Base-by-base conservation (phyloP, 1,140 invertebrate genomes). In the Heliothis subflexa region DNA sequence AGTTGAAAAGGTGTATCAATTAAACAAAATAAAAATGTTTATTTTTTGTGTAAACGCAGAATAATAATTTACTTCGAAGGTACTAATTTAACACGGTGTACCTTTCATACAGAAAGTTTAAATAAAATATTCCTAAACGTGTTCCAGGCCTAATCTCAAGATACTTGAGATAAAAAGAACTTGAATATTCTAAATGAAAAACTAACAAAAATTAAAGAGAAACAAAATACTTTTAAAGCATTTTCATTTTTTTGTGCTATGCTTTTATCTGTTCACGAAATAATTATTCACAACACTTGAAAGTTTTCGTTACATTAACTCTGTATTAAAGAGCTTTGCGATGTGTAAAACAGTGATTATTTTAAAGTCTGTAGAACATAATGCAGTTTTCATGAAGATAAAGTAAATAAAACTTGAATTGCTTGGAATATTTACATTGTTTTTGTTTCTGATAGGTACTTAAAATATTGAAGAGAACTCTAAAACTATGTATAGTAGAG, bases 171-270 rank as follows among this genome's bases (percentile, higher is more conserved):
- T 12, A 40, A 18, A 64, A 64, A 55, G 3, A 33, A 18, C 55
- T 64, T 33, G 3, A 40, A 47, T 16, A 64, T 13, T 18, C 21
- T 12, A 25, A 68, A 68, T 68, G 45, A 49, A 68, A 68, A 21
- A 68, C 45, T 52, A 68, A 49, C 61, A 64, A 64, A 47, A 64
- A 47, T 64, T 64, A 64, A 64, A 68, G 49, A 21, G 64, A 68
- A 68, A 68, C 64, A 68, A 68, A 40, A 68, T 68, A 68, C 47
- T 68, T 52, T 12, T 21, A n/a, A 28, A 50, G 21, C 47, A 28
- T 71, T 49, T 71, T 71, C 25, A 47, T 33, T 55, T 55, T n/a
- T n/a, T n/a, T 25, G 33, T 55, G 13, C n/a, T 16, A 54, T 54
- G 7, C 13, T 70, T 54, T 33, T 70, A 40, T 54, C 21, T 64